phyloP scores from a whole-genome alignment of 2,888 invertebrate species.

The Leistus spinibarbis region DNA sequence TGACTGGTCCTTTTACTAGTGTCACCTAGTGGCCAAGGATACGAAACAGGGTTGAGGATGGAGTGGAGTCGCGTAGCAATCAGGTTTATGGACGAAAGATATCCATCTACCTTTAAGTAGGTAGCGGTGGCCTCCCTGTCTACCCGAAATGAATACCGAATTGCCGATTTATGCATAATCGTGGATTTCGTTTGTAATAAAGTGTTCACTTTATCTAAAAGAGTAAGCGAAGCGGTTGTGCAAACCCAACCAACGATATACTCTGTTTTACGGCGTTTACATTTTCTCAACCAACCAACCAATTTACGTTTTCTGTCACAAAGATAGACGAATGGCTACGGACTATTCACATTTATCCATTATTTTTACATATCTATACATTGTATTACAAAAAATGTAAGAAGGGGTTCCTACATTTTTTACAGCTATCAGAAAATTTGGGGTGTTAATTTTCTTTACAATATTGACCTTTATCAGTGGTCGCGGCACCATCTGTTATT shows the following conservation, averaged over 20 bases:
- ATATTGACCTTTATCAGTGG: no score
- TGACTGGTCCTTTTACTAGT: no score
- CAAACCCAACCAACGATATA: not conserved
- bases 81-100: conserved; percentile 36
- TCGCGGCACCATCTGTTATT: no score
- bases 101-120: conserved; percentile 37
- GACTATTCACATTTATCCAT: no score
- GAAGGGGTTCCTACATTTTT: no score
- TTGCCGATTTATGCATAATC: conserved; percentile 38
- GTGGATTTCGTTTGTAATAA: conserved; percentile 36
- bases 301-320: not conserved
- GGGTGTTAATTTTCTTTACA: no score
- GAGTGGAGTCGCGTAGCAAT: conserved; percentile 21
- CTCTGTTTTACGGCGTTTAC: conserved; percentile 23
- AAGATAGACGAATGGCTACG: not conserved
- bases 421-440: no score
- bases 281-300: conserved; percentile 13
- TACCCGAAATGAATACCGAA: conserved; percentile 38
- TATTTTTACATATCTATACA: no score
- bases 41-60: no score
- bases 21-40: no score
- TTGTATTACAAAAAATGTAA: no score
- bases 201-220: conserved; percentile 34
- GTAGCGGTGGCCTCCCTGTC: conserved; percentile 26
- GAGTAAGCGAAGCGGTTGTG: conserved; percentile 1